Conservation (phyloP, 2,888 invertebrate species). For the Eristalinus aeneus region DNA sequence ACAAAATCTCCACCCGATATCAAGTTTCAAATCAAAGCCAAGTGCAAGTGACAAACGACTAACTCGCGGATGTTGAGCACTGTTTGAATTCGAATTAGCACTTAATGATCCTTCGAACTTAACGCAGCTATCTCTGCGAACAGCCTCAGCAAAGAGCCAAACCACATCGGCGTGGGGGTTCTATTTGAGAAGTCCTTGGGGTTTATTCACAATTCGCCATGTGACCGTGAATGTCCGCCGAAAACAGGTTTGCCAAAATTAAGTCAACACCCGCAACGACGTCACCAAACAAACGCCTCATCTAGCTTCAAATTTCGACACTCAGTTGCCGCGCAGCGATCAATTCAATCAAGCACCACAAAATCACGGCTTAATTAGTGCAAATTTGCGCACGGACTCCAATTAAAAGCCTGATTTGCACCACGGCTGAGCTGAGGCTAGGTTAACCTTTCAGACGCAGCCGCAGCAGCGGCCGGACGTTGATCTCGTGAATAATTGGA, state of each 20-base stretch:
- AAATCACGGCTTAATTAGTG: slow-evolving; percentile 4
- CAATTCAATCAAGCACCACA: not conserved
- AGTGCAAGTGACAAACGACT: not conserved
- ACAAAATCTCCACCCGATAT: not conserved
- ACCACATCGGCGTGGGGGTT: not conserved
- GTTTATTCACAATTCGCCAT: not conserved
- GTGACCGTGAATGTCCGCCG: not conserved
- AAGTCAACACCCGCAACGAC: not conserved
- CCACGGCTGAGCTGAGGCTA: not conserved
- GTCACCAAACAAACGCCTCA: not conserved
- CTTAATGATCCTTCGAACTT: not conserved
- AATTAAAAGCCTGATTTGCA: not conserved
- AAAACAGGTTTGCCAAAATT: not conserved
- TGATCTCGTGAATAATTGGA: not conserved
- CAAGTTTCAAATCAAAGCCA: not conserved
- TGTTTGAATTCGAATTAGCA: not conserved
- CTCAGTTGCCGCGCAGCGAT: not conserved
- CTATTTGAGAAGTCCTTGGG: not conserved
- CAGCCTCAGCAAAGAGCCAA: not conserved
- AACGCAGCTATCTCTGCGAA: not conserved
- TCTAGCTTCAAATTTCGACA: not conserved
- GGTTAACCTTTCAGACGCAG: not conserved
- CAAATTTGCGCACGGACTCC: not conserved
- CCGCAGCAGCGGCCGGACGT: not conserved
- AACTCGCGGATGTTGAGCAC: not conserved